Percentiles rank a stretch among this genome's conserved stretches.
These are phyloP conservation scores for Acipenser transmontanus DNA, from an alignment of 2,797 vertebrate species.

Conservation along the genomic window DNA sequence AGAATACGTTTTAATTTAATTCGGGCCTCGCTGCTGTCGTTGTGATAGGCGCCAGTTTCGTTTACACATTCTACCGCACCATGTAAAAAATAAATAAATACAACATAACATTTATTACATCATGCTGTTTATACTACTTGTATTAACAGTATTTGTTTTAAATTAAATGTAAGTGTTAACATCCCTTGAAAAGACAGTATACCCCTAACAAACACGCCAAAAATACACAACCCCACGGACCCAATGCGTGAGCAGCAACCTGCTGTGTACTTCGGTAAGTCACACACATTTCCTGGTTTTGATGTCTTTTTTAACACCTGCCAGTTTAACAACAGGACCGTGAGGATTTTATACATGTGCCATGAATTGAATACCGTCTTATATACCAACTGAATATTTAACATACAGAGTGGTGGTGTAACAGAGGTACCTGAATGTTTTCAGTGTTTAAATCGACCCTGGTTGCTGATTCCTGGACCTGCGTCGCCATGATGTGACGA, in stretches of 20 bases:
- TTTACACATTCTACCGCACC: slow-evolving; percentile 10
- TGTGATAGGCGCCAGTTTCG: slow-evolving; percentile 11
- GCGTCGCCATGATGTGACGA: slow-evolving; percentile 78
- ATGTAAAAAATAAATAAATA: background rate
- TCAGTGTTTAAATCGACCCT: slow-evolving; percentile 45
- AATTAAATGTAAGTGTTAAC: too few species aligned
- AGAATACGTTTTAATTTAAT: background rate
- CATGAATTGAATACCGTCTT: too few species aligned
- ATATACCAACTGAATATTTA: background rate
- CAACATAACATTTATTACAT: background rate
- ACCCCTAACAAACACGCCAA: too few species aligned
- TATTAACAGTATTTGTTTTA: too few species aligned
- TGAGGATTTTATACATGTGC: background rate
- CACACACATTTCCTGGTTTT: slow-evolving; percentile 5
- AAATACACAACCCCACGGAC: too few species aligned
- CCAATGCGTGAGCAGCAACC: background rate
- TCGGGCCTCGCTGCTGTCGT: background rate
- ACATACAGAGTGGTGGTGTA: slow-evolving; percentile 11
- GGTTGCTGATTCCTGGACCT: slow-evolving; percentile 47
- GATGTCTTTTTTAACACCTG: background rate
- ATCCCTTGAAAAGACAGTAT: too few species aligned
- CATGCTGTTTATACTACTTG: too few species aligned
- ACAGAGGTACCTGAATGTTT: slow-evolving; percentile 37
- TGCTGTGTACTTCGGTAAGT: background rate
- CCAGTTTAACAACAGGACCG: slow-evolving; percentile 12